Conservation (phyloP, 2,888 invertebrate genomes). For the Machimus atricapillus region DNA sequence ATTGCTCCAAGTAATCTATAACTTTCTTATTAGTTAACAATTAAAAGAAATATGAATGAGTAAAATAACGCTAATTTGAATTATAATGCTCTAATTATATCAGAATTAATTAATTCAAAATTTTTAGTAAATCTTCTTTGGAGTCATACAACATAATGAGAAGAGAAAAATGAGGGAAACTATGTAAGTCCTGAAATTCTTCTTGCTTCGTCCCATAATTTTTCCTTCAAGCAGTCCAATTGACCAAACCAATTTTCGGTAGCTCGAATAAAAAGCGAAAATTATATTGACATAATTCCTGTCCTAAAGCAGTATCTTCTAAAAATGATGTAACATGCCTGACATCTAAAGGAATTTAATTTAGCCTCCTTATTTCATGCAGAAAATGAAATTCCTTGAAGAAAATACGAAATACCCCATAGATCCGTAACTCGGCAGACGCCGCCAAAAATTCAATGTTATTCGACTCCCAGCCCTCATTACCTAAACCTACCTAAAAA, state of each 20-base stretch:
- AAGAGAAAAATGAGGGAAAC: neutral
- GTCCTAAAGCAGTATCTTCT: neutral
- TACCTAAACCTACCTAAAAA: neutral
- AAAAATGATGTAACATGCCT: neutral
- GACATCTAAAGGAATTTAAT: constrained; percentile 12
- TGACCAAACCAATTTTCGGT: neutral
- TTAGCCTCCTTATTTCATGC: neutral
- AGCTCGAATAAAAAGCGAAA: neutral
- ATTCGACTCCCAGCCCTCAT: neutral
- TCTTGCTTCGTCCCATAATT: neutral
- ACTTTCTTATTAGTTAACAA: neutral
- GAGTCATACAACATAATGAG: neutral
- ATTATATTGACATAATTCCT: neutral
- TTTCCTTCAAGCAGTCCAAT: neutral
- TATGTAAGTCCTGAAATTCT: neutral
- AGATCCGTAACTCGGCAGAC: neutral
- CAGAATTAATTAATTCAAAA: too few relatives aligned
- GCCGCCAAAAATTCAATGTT: neutral
- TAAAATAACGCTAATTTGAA: too few relatives aligned
- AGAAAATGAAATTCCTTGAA: constrained; percentile 27
- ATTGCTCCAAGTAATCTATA: too few relatives aligned
- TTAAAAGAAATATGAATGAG: too few relatives aligned
- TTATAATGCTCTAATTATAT: too few relatives aligned
- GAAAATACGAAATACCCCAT: neutral
- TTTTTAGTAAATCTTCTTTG: neutral